Conservation (phyloP, 2,113 vertebrate species). For the Nansenia antarctica region DNA sequence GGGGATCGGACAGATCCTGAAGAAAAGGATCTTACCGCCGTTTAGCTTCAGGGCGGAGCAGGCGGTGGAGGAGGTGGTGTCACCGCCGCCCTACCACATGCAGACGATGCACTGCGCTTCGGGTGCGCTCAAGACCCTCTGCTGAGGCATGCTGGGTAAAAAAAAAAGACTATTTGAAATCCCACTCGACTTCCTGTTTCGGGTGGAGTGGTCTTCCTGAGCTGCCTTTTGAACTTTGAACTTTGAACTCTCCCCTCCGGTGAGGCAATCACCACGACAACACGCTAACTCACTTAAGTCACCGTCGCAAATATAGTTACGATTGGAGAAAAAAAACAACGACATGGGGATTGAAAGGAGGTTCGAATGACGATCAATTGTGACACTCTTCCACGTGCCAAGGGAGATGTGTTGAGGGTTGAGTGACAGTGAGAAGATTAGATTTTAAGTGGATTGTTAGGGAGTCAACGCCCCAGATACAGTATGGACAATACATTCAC, state of each 20-base stretch:
- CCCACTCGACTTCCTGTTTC: not conserved
- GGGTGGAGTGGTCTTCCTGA: conserved; percentile 62
- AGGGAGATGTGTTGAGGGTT: conserved; percentile 33
- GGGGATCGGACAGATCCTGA: conserved; percentile 77
- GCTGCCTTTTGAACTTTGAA: conserved; percentile 69
- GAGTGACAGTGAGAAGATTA: conserved; percentile 48
- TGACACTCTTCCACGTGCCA: not conserved
- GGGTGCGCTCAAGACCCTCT: conserved; percentile 78
- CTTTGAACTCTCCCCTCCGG: conserved; percentile 43
- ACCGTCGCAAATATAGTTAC: conserved; percentile 34
- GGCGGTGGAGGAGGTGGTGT: conserved; percentile 68
- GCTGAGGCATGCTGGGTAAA: conserved; percentile 53
- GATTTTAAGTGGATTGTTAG: conserved; percentile 51
- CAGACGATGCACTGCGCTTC: conserved; percentile 76
- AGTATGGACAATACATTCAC: too few species aligned
- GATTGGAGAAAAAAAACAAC: not conserved
- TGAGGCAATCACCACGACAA: not conserved
- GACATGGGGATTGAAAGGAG: too few species aligned
- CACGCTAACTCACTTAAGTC: conserved; percentile 41
- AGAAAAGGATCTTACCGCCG: conserved; percentile 70
- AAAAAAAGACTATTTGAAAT: not conserved
- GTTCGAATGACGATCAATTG: too few species aligned
- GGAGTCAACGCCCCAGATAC: too few species aligned
- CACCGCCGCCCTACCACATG: conserved; percentile 76
- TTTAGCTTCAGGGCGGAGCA: conserved; percentile 71